These are phyloP conservation scores for western clawed frog (Xenopus tropicalis) DNA, from an alignment of 2,113 vertebrate genomes.

Conservation along the genomic window UCB_Xtro_10.0 CM004446.2:44133501-44134000, in stretches of 20 bases:
- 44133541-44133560: no score
- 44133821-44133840: neutral
- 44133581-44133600: no score
- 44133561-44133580: no score
- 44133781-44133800: slow-evolving; percentile 2
- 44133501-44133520: no score
- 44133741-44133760: slow-evolving; percentile 8
- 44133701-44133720: slow-evolving; percentile 3
- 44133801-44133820: neutral
- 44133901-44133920: neutral
- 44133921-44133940: slow-evolving; percentile 14
- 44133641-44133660: no score
- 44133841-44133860: neutral
- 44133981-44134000: neutral
- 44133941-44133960: neutral
- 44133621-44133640: no score
- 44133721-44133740: slow-evolving; percentile 12
- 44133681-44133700: no score
- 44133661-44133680: no score
- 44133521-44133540: no score
- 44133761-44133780: slow-evolving; percentile 28
- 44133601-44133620: no score
- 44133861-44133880: neutral
- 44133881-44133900: slow-evolving; percentile 17
- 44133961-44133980: neutral